phyloP scores from a whole-genome alignment of 2,797 vertebrate genomes.

The Pygocentrus nattereri region DNA sequence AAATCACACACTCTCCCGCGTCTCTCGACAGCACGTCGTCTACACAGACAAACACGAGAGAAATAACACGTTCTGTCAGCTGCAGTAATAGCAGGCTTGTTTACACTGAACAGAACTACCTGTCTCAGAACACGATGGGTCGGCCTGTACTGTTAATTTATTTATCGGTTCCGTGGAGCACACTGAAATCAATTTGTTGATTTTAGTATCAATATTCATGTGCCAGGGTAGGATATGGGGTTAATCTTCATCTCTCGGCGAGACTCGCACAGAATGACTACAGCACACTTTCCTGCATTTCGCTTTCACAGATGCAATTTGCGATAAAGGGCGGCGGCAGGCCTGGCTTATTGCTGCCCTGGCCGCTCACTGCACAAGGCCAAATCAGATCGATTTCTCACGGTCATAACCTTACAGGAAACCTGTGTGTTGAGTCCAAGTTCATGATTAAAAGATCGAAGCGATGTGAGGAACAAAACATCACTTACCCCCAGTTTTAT shows the following conservation, averaged over 20 bases:
- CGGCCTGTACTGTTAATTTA: neutral
- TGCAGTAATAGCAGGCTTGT: neutral
- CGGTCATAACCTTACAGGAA: neutral
- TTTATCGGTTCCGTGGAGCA: neutral
- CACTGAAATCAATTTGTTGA: neutral
- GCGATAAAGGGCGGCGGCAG: neutral
- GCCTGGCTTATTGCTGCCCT: neutral
- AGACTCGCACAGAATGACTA: neutral
- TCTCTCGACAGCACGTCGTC: slow-evolving; percentile 97
- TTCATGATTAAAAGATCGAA: neutral
- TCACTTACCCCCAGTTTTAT: neutral
- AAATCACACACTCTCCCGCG: slow-evolving; percentile 97
- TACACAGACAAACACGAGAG: slow-evolving; percentile 64
- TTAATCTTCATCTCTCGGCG: neutral
- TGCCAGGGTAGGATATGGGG: neutral
- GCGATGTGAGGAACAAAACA: neutral
- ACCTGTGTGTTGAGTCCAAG: neutral
- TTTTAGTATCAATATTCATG: neutral
- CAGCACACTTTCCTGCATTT: neutral
- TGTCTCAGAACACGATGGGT: neutral
- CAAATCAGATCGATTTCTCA: neutral
- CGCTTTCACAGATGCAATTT: neutral
- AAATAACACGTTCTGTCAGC: slow-evolving; percentile 25
- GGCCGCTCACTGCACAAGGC: neutral
- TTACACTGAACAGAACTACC: neutral